Conservation (phyloP, 2,888 invertebrate species). For the Xestoiulus laeticollis region DNA sequence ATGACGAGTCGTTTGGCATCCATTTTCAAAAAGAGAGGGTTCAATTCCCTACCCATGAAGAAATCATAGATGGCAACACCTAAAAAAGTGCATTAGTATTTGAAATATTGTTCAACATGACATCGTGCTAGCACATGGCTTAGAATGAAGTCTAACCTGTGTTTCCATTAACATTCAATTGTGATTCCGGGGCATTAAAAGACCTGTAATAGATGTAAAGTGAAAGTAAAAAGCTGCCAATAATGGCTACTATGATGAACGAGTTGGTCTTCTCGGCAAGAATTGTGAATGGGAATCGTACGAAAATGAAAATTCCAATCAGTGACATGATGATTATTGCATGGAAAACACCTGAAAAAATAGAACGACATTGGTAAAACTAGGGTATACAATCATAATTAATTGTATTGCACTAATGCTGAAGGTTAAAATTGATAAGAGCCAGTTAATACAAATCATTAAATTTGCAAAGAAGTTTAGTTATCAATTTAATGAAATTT, state of each 20-base stretch:
- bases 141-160: slow-evolving; percentile 43
- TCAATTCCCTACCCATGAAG: slow-evolving; percentile 78
- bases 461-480: too few relatives aligned
- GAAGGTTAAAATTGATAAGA: too few relatives aligned
- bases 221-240: not conserved
- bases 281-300: slow-evolving; percentile 16
- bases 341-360: not conserved
- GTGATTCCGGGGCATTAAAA: not conserved
- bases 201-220: slow-evolving; percentile 6
- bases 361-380: not conserved
- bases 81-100: too few relatives aligned
- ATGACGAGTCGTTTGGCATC: slow-evolving; percentile 73
- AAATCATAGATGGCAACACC: slow-evolving; percentile 75
- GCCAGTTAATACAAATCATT: too few relatives aligned
- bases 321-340: not conserved
- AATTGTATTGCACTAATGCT: too few relatives aligned
- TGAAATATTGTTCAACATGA: too few relatives aligned
- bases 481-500: too few relatives aligned
- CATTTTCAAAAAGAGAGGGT: slow-evolving; percentile 73
- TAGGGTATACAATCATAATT: not conserved
- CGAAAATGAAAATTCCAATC: not conserved
- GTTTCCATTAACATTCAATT: slow-evolving; percentile 42
- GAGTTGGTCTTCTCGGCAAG: not conserved
- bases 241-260: not conserved
- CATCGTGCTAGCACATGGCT: not conserved